Conservation (phyloP, 2,797 vertebrate species). For the Morelia viridis region DNA sequence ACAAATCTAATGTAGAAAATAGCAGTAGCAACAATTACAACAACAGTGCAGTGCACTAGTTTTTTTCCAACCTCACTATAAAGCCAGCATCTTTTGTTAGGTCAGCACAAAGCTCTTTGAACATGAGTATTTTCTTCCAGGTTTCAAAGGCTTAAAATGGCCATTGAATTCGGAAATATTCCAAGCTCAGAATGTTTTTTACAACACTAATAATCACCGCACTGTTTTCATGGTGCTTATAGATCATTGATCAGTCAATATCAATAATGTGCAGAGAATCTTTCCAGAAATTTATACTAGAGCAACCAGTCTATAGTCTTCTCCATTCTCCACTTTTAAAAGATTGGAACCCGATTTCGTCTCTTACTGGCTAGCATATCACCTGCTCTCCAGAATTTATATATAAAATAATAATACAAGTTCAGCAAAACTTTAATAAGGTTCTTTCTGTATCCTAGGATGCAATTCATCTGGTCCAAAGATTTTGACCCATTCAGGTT, state of each 20-base stretch:
- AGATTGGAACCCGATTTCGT: background rate
- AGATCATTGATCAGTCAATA: background rate
- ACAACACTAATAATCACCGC: background rate
- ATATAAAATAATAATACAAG: background rate
- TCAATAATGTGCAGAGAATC: background rate
- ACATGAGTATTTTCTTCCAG: background rate
- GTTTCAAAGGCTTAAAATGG: background rate
- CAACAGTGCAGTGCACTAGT: background rate
- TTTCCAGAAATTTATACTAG: background rate
- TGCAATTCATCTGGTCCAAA: background rate
- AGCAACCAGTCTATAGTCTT: background rate
- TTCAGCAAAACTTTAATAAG: background rate
- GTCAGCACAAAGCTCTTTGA: background rate
- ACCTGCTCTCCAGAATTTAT: background rate
- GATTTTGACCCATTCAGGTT: background rate
- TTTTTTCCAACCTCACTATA: background rate
- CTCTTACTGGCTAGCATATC: background rate
- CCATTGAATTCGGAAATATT: background rate
- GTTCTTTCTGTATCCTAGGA: background rate
- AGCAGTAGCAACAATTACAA: background rate
- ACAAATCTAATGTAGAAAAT: background rate
- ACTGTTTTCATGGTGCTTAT: background rate
- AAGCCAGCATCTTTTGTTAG: background rate
- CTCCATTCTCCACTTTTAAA: background rate
- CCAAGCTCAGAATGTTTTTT: background rate